Evolutionary conservation across 1,140 invertebrate genomes (phyloP).

Genomic region (Chymomyza costata): DNA sequence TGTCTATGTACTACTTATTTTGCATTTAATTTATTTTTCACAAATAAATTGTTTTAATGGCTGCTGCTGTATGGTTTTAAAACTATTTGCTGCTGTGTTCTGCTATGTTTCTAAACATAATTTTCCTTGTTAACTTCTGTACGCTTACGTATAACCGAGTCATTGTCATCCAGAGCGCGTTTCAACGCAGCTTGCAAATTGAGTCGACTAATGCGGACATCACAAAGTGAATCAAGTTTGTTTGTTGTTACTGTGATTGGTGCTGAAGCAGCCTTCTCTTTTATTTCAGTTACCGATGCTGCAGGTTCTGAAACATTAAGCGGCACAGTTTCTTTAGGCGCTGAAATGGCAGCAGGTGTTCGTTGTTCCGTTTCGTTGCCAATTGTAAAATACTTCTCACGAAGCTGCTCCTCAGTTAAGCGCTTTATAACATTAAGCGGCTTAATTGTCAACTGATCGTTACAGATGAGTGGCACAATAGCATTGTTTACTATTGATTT

Average conservation of each 20-base stretch:
- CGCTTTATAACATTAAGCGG: conserved; percentile 35
- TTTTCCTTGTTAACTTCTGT: too few relatives aligned
- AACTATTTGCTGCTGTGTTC: too few relatives aligned
- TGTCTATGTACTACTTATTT: too few relatives aligned
- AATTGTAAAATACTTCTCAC: conserved; percentile 44
- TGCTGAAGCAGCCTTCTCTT: background rate
- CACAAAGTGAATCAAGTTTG: conserved; percentile 17
- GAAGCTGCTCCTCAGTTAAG: conserved; percentile 27
- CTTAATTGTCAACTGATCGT: conserved; percentile 2
- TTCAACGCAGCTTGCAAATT: conserved; percentile 44
- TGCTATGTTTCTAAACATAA: too few relatives aligned
- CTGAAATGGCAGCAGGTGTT: background rate
- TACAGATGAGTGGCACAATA: conserved; percentile 33
- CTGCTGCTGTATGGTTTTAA: too few relatives aligned
- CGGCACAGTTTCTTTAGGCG: background rate
- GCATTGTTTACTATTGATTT: conserved; percentile 35
- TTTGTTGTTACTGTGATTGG: background rate
- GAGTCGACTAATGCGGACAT: conserved; percentile 38
- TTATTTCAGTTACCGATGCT: background rate
- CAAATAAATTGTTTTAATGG: too few relatives aligned
- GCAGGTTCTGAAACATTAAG: conserved; percentile 4
- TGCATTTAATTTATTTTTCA: too few relatives aligned
- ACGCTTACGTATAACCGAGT: too few relatives aligned
- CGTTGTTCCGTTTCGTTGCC: background rate
- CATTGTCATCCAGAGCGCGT: too few relatives aligned